A percentile compares a stretch with the other conserved stretches of the same genome.
These are phyloP conservation scores for Phaenicophaeus curvirostris DNA, from an alignment of 2,797 vertebrate species.

Conservation along the genomic window DNA sequence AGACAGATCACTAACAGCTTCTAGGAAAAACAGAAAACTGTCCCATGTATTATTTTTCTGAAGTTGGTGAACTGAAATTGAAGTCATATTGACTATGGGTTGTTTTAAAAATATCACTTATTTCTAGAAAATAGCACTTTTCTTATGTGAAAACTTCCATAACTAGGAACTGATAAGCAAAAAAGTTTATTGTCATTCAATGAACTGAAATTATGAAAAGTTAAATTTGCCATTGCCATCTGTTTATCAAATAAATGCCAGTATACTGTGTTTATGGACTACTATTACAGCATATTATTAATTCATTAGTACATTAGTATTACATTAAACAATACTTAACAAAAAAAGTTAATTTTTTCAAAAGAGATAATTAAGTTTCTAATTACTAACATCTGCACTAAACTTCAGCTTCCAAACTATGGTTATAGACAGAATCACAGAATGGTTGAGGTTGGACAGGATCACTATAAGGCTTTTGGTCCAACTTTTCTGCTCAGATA, in stretches of 20 bases:
- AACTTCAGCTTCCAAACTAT: background rate
- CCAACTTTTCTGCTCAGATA: background rate
- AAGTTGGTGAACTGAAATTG: background rate
- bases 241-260: background rate
- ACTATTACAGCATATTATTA: background rate
- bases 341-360: background rate
- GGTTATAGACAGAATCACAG: background rate
- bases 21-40: constrained; percentile 16
- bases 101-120: background rate
- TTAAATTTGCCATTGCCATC: background rate
- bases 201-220: background rate
- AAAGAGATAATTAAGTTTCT: background rate
- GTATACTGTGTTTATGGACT: background rate
- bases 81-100: background rate
- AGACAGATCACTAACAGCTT: constrained; percentile 63
- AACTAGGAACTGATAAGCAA: background rate
- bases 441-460: background rate
- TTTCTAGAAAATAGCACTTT: background rate
- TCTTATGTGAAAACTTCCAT: background rate
- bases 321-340: background rate
- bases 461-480: background rate
- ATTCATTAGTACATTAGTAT: background rate
- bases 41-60: background rate
- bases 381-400: background rate
- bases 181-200: background rate